Base-by-base conservation (phyloP, 2,797 vertebrate species). In the Eupleurogrammus muticus region DNA sequence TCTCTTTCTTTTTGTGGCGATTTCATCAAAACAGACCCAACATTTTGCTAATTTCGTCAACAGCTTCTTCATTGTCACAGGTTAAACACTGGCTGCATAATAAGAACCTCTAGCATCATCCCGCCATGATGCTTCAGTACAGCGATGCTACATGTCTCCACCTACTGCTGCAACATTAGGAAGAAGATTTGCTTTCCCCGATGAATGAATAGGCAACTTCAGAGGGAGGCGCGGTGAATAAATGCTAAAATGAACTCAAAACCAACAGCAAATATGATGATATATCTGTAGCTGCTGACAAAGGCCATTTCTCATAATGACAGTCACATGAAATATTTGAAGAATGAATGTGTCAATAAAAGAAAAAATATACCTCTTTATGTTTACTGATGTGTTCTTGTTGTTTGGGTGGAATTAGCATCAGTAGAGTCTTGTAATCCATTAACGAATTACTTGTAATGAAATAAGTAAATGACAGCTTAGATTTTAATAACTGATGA, bases 201-300 rank as follows among this genome's bases (percentile, higher is more conserved):
- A 66, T 71, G 74, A 72, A 66, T 24, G 74, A 72, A 66, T 24
- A 53, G 73, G 61, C 60, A 70, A 58, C 50, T 64, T 64, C 55
- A 52, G 35, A 62, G 34, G 44, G 55, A 70, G 66, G 55, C n/a
- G 52, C 24, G 51, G 65, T 62, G 73, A 81, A 32, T 63, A 71
- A 53, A 66, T 32, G 42, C 52, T 34, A 17, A 66, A 49, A 64
- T 51, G 60, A 81, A 67, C 73, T 71, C 52, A 42, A 68, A 73
- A 72, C 56, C 54, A 52, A 66, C 47, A 69, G 14, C n/a, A 49
- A 57, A 51, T 14, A 47, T 47, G 54, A 10, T 3, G 38, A 3
- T 28, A 6, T 28, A 28, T 16, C 13, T 59, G 23, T 21, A 24
- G 71, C 71, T 62, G 55, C 64, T 38, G 64, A 69, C 17, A 13